Conservation (phyloP, 2,888 invertebrate species). For the Cetonia aurata region DNA sequence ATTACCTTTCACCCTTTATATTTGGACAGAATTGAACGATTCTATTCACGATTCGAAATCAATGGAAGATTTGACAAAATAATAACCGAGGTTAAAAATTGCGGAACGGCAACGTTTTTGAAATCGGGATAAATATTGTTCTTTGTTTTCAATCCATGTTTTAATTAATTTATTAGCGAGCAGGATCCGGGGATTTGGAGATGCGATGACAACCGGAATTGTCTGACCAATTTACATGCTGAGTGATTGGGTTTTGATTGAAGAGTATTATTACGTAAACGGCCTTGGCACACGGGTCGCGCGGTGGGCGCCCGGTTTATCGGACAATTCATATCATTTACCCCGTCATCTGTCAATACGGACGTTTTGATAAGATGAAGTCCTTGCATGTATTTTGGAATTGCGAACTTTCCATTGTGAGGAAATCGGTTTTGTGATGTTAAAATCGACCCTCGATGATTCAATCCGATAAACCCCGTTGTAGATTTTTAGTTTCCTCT, state of each 20-base stretch:
- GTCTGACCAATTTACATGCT: slow-evolving; percentile 32
- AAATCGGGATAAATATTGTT: slow-evolving; percentile 26
- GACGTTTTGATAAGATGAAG: slow-evolving; percentile 24
- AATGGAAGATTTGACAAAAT: too few relatives aligned
- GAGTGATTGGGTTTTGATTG: slow-evolving; percentile 30
- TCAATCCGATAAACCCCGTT: too few relatives aligned
- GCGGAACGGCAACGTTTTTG: slow-evolving; percentile 18
- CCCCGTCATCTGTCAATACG: slow-evolving; percentile 19
- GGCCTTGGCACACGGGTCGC: slow-evolving; percentile 5
- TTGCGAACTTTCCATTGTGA: too few relatives aligned
- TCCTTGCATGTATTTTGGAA: not conserved
- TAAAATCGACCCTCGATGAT: too few relatives aligned
- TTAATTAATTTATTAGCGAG: slow-evolving; percentile 33
- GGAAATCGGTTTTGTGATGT: too few relatives aligned
- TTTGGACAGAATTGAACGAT: too few relatives aligned
- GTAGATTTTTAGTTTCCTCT: too few relatives aligned
- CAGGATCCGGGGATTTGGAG: slow-evolving; percentile 18
- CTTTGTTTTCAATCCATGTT: slow-evolving; percentile 25
- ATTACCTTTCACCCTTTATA: too few relatives aligned
- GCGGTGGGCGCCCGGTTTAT: slow-evolving; percentile 1
- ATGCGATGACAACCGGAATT: slow-evolving; percentile 28
- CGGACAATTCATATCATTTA: slow-evolving; percentile 33
- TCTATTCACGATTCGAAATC: too few relatives aligned
- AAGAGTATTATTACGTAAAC: slow-evolving; percentile 34
- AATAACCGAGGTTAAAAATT: too few relatives aligned